phyloP scores from a whole-genome alignment of 1,140 invertebrate genomes.

The Palaemon carinicauda region DNA sequence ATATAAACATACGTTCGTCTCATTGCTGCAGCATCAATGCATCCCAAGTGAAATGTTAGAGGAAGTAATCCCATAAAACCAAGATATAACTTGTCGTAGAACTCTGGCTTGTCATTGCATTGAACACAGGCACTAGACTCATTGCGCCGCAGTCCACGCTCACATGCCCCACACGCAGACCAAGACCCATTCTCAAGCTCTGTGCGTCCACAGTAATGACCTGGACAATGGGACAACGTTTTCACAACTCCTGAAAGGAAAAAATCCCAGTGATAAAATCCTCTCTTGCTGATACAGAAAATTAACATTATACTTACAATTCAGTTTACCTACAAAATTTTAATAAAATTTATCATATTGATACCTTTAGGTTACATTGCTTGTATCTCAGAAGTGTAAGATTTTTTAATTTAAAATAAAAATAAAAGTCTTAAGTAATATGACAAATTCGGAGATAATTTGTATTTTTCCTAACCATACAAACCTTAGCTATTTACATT shows the following conservation, averaged over 20 bases:
- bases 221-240: slow-evolving; percentile 58
- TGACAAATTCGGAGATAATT: too few relatives aligned
- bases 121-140: slow-evolving; percentile 75
- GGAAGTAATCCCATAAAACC: slow-evolving; percentile 90
- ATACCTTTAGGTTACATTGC: too few relatives aligned
- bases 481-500: too few relatives aligned
- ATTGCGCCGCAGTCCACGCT: slow-evolving; percentile 73
- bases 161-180: slow-evolving; percentile 85
- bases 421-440: too few relatives aligned
- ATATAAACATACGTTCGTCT: slow-evolving; percentile 72
- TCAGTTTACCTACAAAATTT: too few relatives aligned
- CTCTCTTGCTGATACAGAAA: too few relatives aligned
- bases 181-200: slow-evolving; percentile 64
- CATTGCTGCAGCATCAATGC: slow-evolving; percentile 84
- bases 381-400: too few relatives aligned
- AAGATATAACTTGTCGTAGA: slow-evolving; percentile 95
- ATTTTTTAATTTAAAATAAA: too few relatives aligned
- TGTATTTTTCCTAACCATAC: too few relatives aligned
- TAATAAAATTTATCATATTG: too few relatives aligned
- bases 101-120: slow-evolving; percentile 77
- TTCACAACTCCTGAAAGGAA: slow-evolving; percentile 36
- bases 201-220: slow-evolving; percentile 60
- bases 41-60: slow-evolving; percentile 88
- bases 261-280: too few relatives aligned
- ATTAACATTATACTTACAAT: too few relatives aligned